Conservation (phyloP, 2,888 invertebrate species). For the Metacarcinus magister region DNA sequence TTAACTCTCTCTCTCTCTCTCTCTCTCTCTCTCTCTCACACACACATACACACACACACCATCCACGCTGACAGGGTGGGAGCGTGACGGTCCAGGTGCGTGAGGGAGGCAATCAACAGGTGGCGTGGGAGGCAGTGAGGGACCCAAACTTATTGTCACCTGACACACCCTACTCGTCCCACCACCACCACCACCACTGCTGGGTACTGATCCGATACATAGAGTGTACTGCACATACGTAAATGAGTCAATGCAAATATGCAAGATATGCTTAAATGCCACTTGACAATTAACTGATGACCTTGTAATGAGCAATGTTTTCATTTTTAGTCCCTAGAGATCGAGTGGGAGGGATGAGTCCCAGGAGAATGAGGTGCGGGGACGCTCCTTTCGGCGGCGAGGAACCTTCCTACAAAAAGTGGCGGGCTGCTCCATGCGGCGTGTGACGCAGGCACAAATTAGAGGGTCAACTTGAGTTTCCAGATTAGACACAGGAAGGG, state of each 20-base stretch:
- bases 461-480: conserved; percentile 55
- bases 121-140: conserved; percentile 44
- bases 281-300: neutral
- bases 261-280: neutral
- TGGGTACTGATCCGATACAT: conserved; percentile 1
- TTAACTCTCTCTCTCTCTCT: conserved; percentile 39
- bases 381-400: neutral
- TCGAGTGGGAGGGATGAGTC: neutral
- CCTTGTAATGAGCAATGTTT: conserved; percentile 3
- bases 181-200: neutral
- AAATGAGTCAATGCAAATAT: neutral
- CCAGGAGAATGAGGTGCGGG: neutral
- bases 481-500: conserved; percentile 57
- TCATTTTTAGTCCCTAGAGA: neutral
- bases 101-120: conserved; percentile 50
- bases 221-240: neutral
- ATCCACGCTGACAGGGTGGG: neutral
- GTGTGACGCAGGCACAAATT: conserved; percentile 47
- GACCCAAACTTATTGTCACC: conserved; percentile 59
- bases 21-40: conserved; percentile 30
- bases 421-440: conserved; percentile 7
- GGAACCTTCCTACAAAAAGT: neutral
- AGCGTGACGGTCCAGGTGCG: neutral
- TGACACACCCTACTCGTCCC: conserved; percentile 52
- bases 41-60: neutral